Base-by-base conservation (phyloP, 2,888 invertebrate genomes). In the Melanargia galathea region DNA sequence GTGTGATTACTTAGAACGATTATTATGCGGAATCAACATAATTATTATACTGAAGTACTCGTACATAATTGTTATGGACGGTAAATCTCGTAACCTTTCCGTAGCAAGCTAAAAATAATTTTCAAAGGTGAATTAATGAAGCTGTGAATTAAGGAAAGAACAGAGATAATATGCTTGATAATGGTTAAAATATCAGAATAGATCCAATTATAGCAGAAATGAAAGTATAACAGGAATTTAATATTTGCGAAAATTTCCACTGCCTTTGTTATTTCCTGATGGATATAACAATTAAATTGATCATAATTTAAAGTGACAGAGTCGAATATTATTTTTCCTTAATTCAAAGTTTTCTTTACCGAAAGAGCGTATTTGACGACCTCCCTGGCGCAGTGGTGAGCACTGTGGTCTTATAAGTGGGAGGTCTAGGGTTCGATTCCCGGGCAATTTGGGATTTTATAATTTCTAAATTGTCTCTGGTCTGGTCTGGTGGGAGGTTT, bases 191-290 rank as follows among this genome's bases (percentile, higher is more conserved):
- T 33, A 8, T 51, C 8, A 8, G n/a, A 26, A 13, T n/a, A 16
- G 26, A 48, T n/a, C 48, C 26, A 26, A 48, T 48, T 48, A 48
- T 48, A 48, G 8, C 26, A 48, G 26, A 51, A 52, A 52, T 20
- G 18, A 52, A 52, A 51, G 18, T 20, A 20, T 52, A 11, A 33
- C 33, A 20, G 1, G 18, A 33, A 51, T 18, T 20, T 30, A 52
- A 20, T 52, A 35, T 52, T 52, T 52, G 11, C 11, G 52, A 52
- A 33, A 33, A 52, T 52, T 33, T 33, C 20, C 20, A 52, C 6
- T 35, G 35, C 52, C 35, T 13, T 52, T 20, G 33, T 52, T 52
- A 18, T 35, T 30, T 16, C 13, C 20, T 52, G 35, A 52, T 20
- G 52, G 35, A 35, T 52, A 20, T 52, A 20, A 52, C 20, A 52